Base-by-base conservation (phyloP, 1,140 invertebrate genomes). In the Pseudobourletiella spinata region DNA sequence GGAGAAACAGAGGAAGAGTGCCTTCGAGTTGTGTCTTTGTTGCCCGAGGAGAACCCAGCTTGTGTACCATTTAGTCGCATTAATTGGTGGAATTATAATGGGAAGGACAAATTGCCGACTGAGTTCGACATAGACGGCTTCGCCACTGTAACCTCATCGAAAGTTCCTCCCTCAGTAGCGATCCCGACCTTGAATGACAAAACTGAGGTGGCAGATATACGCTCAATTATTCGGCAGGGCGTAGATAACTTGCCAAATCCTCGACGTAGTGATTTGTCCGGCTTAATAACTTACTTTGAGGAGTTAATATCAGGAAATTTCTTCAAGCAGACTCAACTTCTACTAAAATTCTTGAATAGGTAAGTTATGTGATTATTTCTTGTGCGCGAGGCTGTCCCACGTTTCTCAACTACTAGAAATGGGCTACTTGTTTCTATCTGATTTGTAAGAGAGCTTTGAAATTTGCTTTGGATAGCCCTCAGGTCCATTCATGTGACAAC, bases 11-110 rank as follows among this genome's bases (percentile, higher is more conserved):
- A 54, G 8, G 8, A 26, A 54, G 28, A 8, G 8, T 22, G 6
- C 39, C 39, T 18, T 20, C 52, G 52, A n/a, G 29, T 20, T 8
- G 52, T 55, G n/a, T 8, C 4, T 3, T 11, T 18, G 25, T 25
- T 11, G 11, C n/a, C 28, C 3, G 32, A 22, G n/a, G 52, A 55
- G n/a, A 8, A 30, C 3, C 18, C 4, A 8, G n/a, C 3, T 6
- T 14, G 4, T 14, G 20, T 26, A 11, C 22, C 52, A 18, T 55
- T 32, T 16, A 3, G 20, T 35, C 3, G 22, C 8, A 26, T 55
- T 3, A 55, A 55, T 39, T 55, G 52, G 52, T 55, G 52, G 52
- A 18, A 14, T 20, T 55, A 18, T 35, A 55, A 55, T 55, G 11
- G 8, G 6, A 29, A 55, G 20, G 52, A 55, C 22, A 39, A 55